Base-by-base conservation (phyloP, 2,113 vertebrate genomes). In the Paramisgurnus dabryanus region DNA sequence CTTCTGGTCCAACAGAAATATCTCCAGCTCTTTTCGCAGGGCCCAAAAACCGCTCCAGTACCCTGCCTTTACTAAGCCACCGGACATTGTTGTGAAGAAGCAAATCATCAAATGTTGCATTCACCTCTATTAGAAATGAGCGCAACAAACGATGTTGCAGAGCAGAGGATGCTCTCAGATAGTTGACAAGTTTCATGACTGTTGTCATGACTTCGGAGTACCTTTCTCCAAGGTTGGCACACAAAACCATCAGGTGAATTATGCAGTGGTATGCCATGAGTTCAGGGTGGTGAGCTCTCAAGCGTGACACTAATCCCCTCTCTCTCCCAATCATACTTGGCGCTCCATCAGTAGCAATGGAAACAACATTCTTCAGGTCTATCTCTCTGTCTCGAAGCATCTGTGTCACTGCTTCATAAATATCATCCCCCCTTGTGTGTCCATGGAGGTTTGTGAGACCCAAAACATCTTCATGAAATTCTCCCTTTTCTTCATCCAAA, bases 401-500 rank as follows among this genome's bases (percentile, higher is more conserved):
- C 72, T 67, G 69, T 10, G 43, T 58, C 39, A 75, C 22, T 71
- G 71, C 70, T 75, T 67, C 39, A 75, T 64, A 75, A 7, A 80
- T 57, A n/a, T 74, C 70, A 55, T 75, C 58, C 58, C 58, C 73
- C 12, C 58, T 76, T 64, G 70, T 76, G 18, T 50, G 61, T 83
- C 71, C 77, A 65, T 55, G 80, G 73, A 47, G 49, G 68, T 40
- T 69, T 78, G 0, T 71, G 34, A 66, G 43, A 67, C 79, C 84
- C 67, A 81, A 67, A 47, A 84, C 34, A 76, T 82, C 73, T 66
- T 83, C 77, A 85, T 40, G 58, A 55, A 85, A 84, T 27, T 22
- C 8, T 3, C 40, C 11, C 81, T 82, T 64, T 81, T 7, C 6
- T 78, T 57, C 57, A 82, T 65, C 18, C 65, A 67, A 77, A 65